Conservation (phyloP, 2,113 vertebrate species). For the zebrafish (Danio rerio) region DNA sequence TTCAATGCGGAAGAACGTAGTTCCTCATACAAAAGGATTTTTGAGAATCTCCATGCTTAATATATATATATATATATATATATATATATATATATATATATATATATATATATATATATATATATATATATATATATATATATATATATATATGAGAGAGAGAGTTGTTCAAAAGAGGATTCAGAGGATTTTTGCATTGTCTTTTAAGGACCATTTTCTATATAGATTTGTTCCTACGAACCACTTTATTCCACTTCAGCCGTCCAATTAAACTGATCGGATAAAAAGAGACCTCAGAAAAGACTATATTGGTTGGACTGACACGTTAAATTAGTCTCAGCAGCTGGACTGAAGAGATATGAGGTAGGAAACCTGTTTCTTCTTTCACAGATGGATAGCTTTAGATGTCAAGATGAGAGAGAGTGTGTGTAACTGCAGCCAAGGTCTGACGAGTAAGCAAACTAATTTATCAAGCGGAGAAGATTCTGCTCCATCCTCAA, state of each 20-base stretch:
- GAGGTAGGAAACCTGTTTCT: not conserved
- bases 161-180: too few species aligned
- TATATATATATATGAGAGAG: too few species aligned
- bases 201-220: not conserved
- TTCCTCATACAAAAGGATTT: too few species aligned
- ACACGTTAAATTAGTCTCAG: not conserved
- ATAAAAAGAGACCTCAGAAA: not conserved
- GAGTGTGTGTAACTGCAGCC: not conserved
- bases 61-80: too few species aligned
- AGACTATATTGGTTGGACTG: not conserved
- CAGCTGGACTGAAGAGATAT: not conserved
- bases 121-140: too few species aligned
- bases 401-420: conserved; percentile 24
- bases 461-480: conserved; percentile 22
- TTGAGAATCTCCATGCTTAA: too few species aligned
- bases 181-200: too few species aligned
- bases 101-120: too few species aligned
- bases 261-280: not conserved
- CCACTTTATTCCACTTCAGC: not conserved
- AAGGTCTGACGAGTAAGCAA: conserved; percentile 2
- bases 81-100: too few species aligned
- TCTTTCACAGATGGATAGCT: conserved; percentile 24
- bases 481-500: not conserved
- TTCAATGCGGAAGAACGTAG: too few species aligned
- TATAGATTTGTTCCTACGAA: not conserved